phyloP scores from a whole-genome alignment of 2,113 vertebrate genomes.

The Ranitomeya variabilis region DNA sequence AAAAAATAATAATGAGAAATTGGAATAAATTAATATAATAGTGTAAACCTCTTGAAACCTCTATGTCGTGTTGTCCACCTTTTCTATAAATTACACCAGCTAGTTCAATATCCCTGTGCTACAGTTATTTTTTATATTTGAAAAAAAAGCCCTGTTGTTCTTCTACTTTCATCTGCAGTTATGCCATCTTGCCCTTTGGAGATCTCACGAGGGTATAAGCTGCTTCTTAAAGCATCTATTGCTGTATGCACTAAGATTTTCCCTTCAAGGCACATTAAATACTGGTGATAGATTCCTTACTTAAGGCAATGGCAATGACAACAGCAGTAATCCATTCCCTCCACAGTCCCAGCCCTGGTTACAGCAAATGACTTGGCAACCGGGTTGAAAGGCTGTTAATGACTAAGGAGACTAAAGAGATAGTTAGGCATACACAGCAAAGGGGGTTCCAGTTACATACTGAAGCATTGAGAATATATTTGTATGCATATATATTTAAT shows the following conservation, averaged over 20 bases:
- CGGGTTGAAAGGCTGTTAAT: slow-evolving; percentile 58
- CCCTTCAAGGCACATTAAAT: slow-evolving; percentile 55
- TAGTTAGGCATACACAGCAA: slow-evolving; percentile 51
- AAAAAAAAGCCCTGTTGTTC: slow-evolving; percentile 3
- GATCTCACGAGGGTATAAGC: slow-evolving; percentile 33
- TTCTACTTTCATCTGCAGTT: slow-evolving; percentile 16
- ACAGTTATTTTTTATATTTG: slow-evolving; percentile 30
- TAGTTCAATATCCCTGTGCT: not conserved
- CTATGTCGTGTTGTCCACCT: not conserved
- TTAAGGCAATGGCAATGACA: slow-evolving; percentile 59
- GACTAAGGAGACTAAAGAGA: slow-evolving; percentile 59
- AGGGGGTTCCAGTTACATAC: slow-evolving; percentile 57
- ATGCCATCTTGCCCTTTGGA: slow-evolving; percentile 50
- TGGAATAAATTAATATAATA: no score
- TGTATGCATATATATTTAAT: not conserved
- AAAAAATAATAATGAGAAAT: no score
- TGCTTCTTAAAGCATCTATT: slow-evolving; percentile 50
- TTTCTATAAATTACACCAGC: slow-evolving; percentile 26
- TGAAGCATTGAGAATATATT: slow-evolving; percentile 4
- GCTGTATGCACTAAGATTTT: slow-evolving; percentile 56
- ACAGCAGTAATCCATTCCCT: slow-evolving; percentile 61
- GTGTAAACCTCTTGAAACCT: not conserved
- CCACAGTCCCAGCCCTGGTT: slow-evolving; percentile 60
- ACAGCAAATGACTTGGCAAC: slow-evolving; percentile 64
- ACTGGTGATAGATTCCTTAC: slow-evolving; percentile 59